phyloP scores from a whole-genome alignment of 2,797 vertebrate species.

The Phrynocephalus guinanensis region DNA sequence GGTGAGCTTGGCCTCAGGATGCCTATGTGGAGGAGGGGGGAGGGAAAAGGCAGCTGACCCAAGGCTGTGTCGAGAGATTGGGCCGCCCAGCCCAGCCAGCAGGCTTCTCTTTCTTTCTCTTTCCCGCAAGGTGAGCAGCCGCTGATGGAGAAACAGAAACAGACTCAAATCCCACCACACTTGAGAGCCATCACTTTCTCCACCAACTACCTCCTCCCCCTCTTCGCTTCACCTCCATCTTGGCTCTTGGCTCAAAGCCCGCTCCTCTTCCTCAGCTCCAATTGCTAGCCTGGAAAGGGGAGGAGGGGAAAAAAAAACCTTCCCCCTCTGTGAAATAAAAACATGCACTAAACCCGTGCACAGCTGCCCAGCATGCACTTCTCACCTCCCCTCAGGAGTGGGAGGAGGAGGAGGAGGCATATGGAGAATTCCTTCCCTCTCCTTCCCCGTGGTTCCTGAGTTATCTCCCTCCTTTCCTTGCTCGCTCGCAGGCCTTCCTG shows the following conservation, averaged over 20 bases:
- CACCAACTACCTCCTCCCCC: constrained; percentile 21
- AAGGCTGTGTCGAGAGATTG: constrained; percentile 20
- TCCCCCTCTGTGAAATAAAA: background rate
- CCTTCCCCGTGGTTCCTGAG: too few relatives aligned
- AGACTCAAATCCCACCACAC: too few relatives aligned
- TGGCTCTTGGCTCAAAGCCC: too few relatives aligned
- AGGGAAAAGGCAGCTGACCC: background rate
- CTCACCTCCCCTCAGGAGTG: too few relatives aligned
- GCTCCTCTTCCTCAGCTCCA: constrained; percentile 65
- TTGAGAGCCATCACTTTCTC: too few relatives aligned
- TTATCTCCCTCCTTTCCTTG: background rate
- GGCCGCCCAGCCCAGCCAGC: background rate
- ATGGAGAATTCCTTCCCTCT: background rate
- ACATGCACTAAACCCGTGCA: background rate
- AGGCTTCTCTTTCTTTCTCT: background rate
- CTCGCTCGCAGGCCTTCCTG: too few relatives aligned
- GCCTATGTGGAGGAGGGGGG: background rate
- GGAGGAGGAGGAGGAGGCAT: too few relatives aligned
- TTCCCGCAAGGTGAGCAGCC: background rate
- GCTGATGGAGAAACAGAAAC: too few relatives aligned
- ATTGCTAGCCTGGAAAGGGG: background rate
- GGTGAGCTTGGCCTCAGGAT: too few relatives aligned
- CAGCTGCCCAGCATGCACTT: too few relatives aligned
- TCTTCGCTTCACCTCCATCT: too few relatives aligned
- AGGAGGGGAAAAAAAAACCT: too few relatives aligned